Conservation (phyloP, 1,140 invertebrate species). For the Hestina assimilis region DNA sequence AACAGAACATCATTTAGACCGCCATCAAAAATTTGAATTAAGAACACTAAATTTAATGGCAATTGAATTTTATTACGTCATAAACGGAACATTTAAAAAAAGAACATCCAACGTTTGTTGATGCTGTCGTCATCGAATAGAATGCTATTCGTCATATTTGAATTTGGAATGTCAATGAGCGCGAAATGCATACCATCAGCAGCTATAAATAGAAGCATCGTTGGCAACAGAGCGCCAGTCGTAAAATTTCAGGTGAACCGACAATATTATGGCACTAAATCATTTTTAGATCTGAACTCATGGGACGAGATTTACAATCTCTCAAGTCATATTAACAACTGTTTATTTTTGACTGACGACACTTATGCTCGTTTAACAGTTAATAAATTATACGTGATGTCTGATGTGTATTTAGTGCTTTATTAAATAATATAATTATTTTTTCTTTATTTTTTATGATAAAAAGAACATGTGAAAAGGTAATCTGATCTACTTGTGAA, state of each 20-base stretch:
- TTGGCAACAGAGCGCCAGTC: conserved; percentile 35
- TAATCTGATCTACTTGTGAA: too few species aligned
- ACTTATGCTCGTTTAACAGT: not conserved
- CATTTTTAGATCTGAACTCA: conserved; percentile 22
- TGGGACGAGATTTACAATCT: not conserved
- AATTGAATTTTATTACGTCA: conserved; percentile 17
- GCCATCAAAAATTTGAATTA: not conserved
- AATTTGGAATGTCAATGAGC: conserved; percentile 30
- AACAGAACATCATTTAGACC: not conserved
- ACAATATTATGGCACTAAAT: conserved; percentile 32
- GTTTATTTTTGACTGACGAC: not conserved
- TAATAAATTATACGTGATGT: not conserved
- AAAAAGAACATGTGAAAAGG: too few species aligned
- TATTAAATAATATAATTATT: too few species aligned
- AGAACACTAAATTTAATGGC: conserved; percentile 2
- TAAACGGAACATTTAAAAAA: conserved; percentile 13
- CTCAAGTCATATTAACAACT: not conserved
- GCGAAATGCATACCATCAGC: conserved; percentile 27
- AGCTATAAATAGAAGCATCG: conserved; percentile 31
- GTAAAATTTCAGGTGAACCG: conserved; percentile 37
- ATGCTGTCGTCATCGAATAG: conserved; percentile 11
- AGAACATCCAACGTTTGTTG: not conserved
- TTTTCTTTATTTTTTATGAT: too few species aligned
- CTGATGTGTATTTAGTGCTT: too few species aligned
- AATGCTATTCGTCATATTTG: conserved; percentile 27